Percentiles rank a stretch among this genome's conserved stretches.
Conservation (phyloP, 1,140 invertebrate species). For the Meloidogyne hapla region DNA sequence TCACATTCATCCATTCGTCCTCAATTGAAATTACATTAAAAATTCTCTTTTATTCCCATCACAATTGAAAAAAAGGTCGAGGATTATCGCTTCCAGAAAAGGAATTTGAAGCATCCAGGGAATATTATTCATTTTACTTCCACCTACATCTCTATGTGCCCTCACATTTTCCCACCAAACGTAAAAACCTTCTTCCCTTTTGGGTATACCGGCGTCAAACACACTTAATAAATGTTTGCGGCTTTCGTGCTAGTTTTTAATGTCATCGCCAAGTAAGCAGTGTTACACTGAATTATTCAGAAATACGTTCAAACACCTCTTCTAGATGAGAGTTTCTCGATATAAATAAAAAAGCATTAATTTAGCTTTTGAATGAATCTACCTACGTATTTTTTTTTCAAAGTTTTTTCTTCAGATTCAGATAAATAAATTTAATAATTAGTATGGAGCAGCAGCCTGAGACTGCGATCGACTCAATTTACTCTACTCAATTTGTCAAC, state of each 20-base stretch:
- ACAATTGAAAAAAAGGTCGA: neutral
- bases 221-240: neutral
- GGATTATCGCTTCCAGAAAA: slow-evolving; percentile 2
- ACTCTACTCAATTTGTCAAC: neutral
- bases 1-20: neutral
- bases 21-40: slow-evolving; percentile 3
- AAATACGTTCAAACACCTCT: neutral
- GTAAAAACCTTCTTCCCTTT: neutral
- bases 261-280: neutral
- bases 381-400: too few relatives aligned
- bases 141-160: neutral
- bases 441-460: neutral
- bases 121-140: neutral
- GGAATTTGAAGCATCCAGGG: neutral
- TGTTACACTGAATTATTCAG: neutral
- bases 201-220: neutral
- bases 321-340: neutral
- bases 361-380: too few relatives aligned
- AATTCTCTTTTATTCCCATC: slow-evolving; percentile 1
- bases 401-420: too few relatives aligned
- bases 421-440: neutral
- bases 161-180: neutral
- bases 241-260: neutral
- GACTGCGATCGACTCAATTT: neutral
- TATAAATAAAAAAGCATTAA: too few relatives aligned